Conservation (phyloP, 2,888 invertebrate species). For the Sialis lutaria region DNA sequence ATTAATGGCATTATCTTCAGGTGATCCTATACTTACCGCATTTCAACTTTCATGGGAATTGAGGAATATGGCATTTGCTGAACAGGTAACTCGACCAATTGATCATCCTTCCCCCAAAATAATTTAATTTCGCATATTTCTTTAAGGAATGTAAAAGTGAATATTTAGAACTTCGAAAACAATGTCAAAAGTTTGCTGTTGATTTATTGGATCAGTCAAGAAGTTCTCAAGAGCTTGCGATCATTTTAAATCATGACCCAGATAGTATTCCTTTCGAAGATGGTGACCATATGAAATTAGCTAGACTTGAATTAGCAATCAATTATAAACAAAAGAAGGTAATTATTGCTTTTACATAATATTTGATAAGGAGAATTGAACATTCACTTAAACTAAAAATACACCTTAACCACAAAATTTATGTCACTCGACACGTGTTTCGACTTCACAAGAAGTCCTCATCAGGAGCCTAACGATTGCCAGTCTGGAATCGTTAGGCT, state of each 20-base stretch:
- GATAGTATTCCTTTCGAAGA: slow-evolving; percentile 50
- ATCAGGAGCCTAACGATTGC: no score
- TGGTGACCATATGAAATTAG: slow-evolving; percentile 70
- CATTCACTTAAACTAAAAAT: no score
- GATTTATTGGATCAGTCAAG: slow-evolving; percentile 80
- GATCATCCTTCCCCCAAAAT: background rate
- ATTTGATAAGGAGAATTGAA: no score
- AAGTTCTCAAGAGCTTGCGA: slow-evolving; percentile 82
- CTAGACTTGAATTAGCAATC: slow-evolving; percentile 77
- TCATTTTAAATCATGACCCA: slow-evolving; percentile 84
- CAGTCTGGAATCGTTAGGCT: no score
- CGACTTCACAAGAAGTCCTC: no score
- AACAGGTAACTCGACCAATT: slow-evolving; percentile 39
- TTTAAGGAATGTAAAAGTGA: slow-evolving; percentile 71
- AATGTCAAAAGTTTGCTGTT: slow-evolving; percentile 82
- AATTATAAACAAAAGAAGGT: slow-evolving; percentile 91
- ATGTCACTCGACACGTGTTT: no score
- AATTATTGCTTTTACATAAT: slow-evolving; percentile 10
- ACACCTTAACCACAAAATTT: no score
- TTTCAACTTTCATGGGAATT: slow-evolving; percentile 93
- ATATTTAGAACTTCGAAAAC: slow-evolving; percentile 68
- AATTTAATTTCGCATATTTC: background rate
- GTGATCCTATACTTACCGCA: slow-evolving; percentile 84
- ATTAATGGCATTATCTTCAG: slow-evolving; percentile 79
- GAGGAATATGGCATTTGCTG: slow-evolving; percentile 72